Conservation (phyloP, 2,888 invertebrate genomes). For the Rhopalosiphum nymphaeae region DNA sequence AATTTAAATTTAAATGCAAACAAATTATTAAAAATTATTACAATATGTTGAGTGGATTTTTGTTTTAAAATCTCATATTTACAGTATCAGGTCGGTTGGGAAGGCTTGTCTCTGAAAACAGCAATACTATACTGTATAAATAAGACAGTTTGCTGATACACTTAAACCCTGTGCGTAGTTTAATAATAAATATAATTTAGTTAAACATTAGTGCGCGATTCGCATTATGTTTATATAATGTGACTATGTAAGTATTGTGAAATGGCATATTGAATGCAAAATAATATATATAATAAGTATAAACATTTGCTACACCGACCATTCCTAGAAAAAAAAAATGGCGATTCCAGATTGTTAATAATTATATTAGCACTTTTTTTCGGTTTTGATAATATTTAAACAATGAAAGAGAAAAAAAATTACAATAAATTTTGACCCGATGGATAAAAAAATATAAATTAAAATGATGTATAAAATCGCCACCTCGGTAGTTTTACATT, state of each 20-base stretch:
- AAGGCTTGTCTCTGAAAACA: too few species aligned
- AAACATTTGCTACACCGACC: conserved; percentile 21
- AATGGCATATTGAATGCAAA: conserved; percentile 32
- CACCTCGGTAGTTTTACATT: conserved; percentile 28
- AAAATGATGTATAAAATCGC: conserved; percentile 39
- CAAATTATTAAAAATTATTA: too few species aligned
- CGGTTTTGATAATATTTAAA: conserved; percentile 31
- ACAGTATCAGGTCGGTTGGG: too few species aligned
- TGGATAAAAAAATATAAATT: neutral
- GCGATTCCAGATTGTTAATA: neutral
- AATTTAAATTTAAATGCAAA: too few species aligned
- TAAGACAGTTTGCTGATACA: neutral
- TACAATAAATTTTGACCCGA: conserved; percentile 15
- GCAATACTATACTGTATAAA: neutral
- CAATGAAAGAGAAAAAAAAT: conserved; percentile 46
- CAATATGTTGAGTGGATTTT: too few species aligned
- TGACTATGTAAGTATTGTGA: neutral
- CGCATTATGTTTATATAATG: neutral
- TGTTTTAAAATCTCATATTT: too few species aligned
- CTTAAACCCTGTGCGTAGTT: neutral
- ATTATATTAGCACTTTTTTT: conserved; percentile 51
- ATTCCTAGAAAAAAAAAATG: conserved; percentile 50
- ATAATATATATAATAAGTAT: neutral
- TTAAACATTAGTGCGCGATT: neutral
- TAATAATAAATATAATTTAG: neutral